These are phyloP conservation scores for Nestor notabilis DNA, from an alignment of 2,113 vertebrate genomes.

Conservation along the genomic window DNA sequence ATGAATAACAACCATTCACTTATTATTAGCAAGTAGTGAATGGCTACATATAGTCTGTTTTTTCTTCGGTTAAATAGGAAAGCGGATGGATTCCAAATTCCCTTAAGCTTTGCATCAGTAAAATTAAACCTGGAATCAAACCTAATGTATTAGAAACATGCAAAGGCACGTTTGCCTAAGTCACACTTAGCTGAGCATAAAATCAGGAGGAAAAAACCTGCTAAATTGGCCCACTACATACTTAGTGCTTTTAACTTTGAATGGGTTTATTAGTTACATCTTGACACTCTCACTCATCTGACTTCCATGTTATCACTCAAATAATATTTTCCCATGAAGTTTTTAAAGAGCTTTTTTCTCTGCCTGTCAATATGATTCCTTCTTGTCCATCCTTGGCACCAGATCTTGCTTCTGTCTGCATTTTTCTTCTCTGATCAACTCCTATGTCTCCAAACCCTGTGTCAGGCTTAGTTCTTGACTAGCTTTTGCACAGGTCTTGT, in stretches of 20 bases:
- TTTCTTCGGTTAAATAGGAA: neutral
- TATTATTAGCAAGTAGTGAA: neutral
- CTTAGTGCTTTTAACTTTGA: neutral
- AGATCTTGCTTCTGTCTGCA: neutral
- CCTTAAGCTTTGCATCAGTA: neutral
- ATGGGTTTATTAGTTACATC: neutral
- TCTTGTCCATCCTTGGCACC: neutral
- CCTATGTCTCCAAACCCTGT: neutral
- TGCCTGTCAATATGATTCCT: neutral
- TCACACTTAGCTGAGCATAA: neutral
- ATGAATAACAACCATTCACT: neutral
- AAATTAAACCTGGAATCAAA: slow-evolving; percentile 9
- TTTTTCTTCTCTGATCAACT: neutral
- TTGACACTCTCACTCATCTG: neutral
- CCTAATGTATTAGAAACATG: neutral
- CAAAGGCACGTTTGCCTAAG: neutral
- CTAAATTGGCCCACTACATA: neutral
- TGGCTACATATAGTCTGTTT: neutral
- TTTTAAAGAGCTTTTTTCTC: neutral
- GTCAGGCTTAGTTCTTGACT: neutral
- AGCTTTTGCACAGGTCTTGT: neutral
- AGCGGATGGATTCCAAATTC: neutral
- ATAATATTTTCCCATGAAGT: neutral
- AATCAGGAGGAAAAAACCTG: neutral
- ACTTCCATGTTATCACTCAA: neutral